A percentile compares a stretch with the other conserved stretches of the same genome.
Evolutionary conservation across 92 coral and sea anemone genomes (phyloP).

Genomic region (Actinostola sp.): DNA sequence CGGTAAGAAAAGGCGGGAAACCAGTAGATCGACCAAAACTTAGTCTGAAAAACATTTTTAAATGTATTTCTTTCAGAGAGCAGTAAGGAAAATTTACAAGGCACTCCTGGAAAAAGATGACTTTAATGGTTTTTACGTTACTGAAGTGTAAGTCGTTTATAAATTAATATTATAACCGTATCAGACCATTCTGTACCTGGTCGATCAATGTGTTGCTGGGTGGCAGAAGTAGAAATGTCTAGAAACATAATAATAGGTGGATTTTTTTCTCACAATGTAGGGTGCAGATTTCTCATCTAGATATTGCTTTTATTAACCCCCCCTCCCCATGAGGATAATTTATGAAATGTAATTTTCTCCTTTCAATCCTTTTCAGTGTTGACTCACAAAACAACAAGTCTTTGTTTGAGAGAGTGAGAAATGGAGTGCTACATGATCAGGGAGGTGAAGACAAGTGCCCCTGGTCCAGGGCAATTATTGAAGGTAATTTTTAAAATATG

Average conservation of each 20-base stretch:
- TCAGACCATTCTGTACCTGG: background rate
- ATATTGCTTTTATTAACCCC: too few species aligned
- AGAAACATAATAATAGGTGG: too few species aligned
- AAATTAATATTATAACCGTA: background rate
- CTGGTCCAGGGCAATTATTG: constrained; percentile 18
- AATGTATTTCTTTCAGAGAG: constrained; percentile 25
- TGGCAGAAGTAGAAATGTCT: too few species aligned
- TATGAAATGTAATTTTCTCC: too few species aligned
- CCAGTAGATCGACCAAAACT: too few species aligned
- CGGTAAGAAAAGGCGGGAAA: too few species aligned
- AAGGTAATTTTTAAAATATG: too few species aligned
- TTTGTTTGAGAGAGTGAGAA: constrained; percentile 1
- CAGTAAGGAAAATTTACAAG: constrained; percentile 10
- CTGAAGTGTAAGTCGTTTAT: constrained; percentile 5
- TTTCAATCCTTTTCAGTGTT: constrained; percentile 5
- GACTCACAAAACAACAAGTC: constrained; percentile 12
- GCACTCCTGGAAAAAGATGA: constrained; percentile 12
- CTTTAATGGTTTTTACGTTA: constrained; percentile 13
- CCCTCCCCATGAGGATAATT: too few species aligned
- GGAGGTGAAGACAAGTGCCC: constrained; percentile 20
- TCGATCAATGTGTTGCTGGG: too few species aligned
- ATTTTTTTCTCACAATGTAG: too few species aligned
- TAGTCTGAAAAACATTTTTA: too few species aligned
- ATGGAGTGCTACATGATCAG: constrained; percentile 1
- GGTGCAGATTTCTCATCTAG: too few species aligned